Evolutionary conservation across 2,797 vertebrate species (phyloP).

Genomic region (Siniperca obscura): DNA sequence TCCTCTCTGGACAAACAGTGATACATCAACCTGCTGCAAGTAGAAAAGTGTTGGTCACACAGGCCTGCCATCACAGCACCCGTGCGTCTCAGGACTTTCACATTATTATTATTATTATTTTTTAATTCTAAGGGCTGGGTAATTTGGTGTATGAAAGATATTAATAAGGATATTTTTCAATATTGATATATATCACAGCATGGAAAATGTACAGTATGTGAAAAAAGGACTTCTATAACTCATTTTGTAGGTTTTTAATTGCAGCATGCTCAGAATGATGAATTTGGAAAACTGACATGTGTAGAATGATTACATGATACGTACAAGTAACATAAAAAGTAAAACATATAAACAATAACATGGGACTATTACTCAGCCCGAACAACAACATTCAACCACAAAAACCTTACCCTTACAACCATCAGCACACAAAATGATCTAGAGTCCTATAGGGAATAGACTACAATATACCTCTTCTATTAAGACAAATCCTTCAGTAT

Average conservation of each 20-base stretch:
- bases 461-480: not conserved
- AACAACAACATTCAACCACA: not conserved
- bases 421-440: not conserved
- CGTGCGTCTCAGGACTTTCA: not conserved
- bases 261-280: not conserved
- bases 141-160: not conserved
- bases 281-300: not conserved
- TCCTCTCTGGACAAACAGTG: conserved; percentile 59
- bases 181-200: not conserved
- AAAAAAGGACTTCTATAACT: not conserved
- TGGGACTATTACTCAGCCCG: not conserved
- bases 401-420: not conserved
- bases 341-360: not conserved
- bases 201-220: not conserved
- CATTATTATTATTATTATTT: not conserved
- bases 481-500: conserved; percentile 10
- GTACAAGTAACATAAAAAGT: not conserved
- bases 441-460: not conserved
- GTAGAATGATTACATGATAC: too few species aligned
- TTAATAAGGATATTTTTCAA: not conserved
- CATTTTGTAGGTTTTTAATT: not conserved
- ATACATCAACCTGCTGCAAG: conserved; percentile 28
- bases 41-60: conserved; percentile 7
- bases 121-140: not conserved
- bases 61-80: conserved; percentile 18